Evolutionary conservation across 2,888 invertebrate species (phyloP).

Genomic region (Watsonalla cultraria): DNA sequence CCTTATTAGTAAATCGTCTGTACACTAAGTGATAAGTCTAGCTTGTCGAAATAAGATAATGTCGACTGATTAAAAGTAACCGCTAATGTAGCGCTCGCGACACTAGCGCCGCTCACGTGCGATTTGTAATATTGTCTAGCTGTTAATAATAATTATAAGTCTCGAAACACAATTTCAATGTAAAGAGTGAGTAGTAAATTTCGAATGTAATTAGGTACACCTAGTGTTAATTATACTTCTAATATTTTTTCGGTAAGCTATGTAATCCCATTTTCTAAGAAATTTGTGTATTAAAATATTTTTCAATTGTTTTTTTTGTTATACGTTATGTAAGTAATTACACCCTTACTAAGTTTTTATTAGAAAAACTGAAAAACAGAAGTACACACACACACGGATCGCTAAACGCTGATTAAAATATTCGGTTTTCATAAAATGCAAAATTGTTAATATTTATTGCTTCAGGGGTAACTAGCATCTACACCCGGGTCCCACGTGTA

Average conservation of each 20-base stretch:
- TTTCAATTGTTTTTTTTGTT: conserved; percentile 31
- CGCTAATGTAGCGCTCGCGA: conserved; percentile 14
- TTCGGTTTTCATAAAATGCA: too few relatives aligned
- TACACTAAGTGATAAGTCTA: conserved; percentile 18
- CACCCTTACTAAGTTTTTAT: not conserved
- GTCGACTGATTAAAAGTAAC: conserved; percentile 44
- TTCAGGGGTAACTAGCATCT: too few relatives aligned
- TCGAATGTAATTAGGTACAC: conserved; percentile 34
- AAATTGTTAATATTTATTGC: too few relatives aligned
- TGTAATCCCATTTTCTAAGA: conserved; percentile 50
- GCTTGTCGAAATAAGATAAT: conserved; percentile 30
- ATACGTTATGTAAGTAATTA: conserved; percentile 4
- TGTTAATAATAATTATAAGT: conserved; percentile 36
- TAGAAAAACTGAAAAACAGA: too few relatives aligned
- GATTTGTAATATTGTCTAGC: conserved; percentile 29
- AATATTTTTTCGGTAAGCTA: conserved; percentile 38
- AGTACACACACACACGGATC: too few relatives aligned
- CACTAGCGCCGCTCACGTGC: conserved; percentile 6
- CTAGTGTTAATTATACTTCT: conserved; percentile 30
- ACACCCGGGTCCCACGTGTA: too few relatives aligned
- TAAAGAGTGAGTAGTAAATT: conserved; percentile 45
- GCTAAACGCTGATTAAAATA: too few relatives aligned
- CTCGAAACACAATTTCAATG: conserved; percentile 34
- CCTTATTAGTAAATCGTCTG: not conserved
- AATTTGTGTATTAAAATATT: conserved; percentile 54